A percentile compares a stretch with the other conserved stretches of the same genome.
phyloP scores from a whole-genome alignment of 1,140 invertebrate species.

The Magallana gigas region DNA sequence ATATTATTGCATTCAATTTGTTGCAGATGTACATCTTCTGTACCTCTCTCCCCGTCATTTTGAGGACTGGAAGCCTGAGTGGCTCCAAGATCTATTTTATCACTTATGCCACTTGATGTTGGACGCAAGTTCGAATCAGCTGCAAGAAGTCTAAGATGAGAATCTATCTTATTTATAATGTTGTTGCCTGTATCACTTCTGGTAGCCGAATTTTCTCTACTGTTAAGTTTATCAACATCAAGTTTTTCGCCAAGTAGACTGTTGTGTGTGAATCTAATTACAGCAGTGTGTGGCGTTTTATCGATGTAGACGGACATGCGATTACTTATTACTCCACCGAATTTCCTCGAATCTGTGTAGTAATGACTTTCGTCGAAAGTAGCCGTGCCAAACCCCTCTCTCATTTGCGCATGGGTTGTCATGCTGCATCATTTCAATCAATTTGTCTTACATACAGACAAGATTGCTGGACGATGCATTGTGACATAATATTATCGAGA shows the following conservation, averaged over 20 bases:
- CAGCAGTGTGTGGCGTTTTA: background rate
- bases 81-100: background rate
- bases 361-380: conserved; percentile 9
- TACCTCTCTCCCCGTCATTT: background rate
- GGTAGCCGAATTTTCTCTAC: background rate
- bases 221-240: background rate
- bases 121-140: background rate
- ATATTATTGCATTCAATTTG: background rate
- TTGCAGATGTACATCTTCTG: background rate
- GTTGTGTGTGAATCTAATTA: conserved; percentile 40
- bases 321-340: conserved; percentile 5
- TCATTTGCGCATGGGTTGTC: background rate
- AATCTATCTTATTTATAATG: background rate
- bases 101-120: conserved; percentile 1
- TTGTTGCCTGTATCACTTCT: background rate
- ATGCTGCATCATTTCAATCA: conserved; percentile 7
- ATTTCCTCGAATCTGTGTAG: conserved; percentile 17
- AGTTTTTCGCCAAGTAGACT: background rate
- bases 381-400: conserved; percentile 8
- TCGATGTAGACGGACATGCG: conserved; percentile 43
- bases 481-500: background rate
- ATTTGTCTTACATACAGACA: background rate
- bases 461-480: background rate
- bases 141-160: background rate
- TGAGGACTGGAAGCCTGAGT: background rate